Percentiles rank a stretch among this genome's conserved stretches.
phyloP scores from a whole-genome alignment of 2,888 invertebrate genomes.

The Aelia acuminata region DNA sequence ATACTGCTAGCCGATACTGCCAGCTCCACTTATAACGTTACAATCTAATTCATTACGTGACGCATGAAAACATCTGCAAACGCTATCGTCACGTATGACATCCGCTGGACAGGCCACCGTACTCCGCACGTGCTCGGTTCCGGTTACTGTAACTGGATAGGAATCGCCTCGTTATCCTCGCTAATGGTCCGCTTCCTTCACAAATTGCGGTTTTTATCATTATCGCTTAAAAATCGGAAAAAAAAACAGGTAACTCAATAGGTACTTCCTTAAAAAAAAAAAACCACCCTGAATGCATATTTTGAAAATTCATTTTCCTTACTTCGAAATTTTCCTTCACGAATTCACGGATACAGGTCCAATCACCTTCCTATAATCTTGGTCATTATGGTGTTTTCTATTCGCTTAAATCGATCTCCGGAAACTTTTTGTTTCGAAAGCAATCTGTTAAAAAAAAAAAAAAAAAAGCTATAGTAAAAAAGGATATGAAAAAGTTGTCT shows the following conservation, averaged over 20 bases:
- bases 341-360: no score
- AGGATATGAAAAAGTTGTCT: no score
- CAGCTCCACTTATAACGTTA: background rate
- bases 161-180: background rate
- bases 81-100: background rate
- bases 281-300: no score
- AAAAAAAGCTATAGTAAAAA: no score
- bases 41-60: constrained; percentile 23
- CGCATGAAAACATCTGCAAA: background rate
- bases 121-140: constrained; percentile 16
- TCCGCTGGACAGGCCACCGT: background rate
- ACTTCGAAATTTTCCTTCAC: no score
- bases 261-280: background rate
- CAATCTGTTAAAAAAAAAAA: no score
- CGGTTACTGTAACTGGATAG: constrained; percentile 17
- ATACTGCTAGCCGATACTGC: background rate
- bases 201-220: background rate
- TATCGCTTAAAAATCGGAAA: background rate
- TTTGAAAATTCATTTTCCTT: no score
- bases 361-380: no score
- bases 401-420: no score
- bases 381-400: no score
- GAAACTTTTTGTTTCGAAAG: no score
- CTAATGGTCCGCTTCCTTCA: background rate
- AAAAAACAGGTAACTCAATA: background rate